Evolutionary conservation across 53 echinoderm and acorn worm species (phyloP).

Genomic region (Arbacia lixula): DNA sequence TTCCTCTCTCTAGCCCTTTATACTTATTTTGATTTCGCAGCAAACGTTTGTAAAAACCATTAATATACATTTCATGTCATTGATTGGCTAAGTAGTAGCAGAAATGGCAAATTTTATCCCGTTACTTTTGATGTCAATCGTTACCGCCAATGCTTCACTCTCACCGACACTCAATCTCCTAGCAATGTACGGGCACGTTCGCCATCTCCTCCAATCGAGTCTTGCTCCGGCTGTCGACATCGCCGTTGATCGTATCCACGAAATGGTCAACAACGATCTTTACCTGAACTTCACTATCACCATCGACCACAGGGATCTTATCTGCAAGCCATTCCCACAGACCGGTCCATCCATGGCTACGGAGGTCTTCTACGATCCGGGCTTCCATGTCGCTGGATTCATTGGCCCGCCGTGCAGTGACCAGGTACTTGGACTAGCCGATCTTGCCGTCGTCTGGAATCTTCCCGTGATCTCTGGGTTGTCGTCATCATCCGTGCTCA

Average conservation of each 20-base stretch:
- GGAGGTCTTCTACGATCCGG: constrained; percentile 9
- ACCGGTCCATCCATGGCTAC: constrained; percentile 34
- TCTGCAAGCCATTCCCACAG: constrained; percentile 17
- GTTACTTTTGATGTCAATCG: too few relatives aligned
- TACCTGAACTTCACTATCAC: constrained; percentile 14
- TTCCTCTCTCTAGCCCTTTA: too few relatives aligned
- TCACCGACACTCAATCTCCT: too few relatives aligned
- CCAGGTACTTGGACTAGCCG: constrained; percentile 14
- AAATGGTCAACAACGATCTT: background rate
- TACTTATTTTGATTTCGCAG: too few relatives aligned
- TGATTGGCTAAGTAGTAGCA: too few relatives aligned
- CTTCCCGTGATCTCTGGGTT: constrained; percentile 43
- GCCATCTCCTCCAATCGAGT: constrained; percentile 33
- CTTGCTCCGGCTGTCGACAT: constrained; percentile 32
- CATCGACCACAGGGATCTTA: constrained; percentile 7
- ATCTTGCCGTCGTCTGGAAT: constrained; percentile 44
- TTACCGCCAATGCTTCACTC: too few relatives aligned
- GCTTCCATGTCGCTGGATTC: constrained; percentile 26
- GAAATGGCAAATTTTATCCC: too few relatives aligned
- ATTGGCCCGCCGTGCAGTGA: constrained; percentile 55
- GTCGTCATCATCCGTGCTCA: constrained; percentile 23
- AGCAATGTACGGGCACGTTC: constrained; percentile 31
- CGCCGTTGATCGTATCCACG: constrained; percentile 2
- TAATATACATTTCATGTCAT: too few relatives aligned
- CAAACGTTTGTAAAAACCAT: too few relatives aligned